phyloP scores from a whole-genome alignment of 2,113 vertebrate species.

The Rhinoptilus africanus region DNA sequence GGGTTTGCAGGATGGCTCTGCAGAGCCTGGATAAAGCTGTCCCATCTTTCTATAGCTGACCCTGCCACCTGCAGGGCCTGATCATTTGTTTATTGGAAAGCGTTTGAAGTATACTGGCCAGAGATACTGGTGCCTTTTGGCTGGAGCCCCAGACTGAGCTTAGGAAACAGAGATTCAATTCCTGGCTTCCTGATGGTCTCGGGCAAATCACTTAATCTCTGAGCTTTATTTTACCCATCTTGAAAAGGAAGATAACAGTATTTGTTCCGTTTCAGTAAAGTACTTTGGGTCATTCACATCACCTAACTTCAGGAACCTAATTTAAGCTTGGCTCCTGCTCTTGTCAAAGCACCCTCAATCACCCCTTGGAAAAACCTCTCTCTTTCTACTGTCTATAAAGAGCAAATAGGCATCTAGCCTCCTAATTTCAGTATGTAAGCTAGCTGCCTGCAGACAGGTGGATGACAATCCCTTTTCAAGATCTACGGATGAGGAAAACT shows the following conservation, averaged over 20 bases:
- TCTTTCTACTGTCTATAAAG: not conserved
- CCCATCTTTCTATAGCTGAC: not conserved
- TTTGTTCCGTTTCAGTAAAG: not conserved
- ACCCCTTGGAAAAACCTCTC: not conserved
- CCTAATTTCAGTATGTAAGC: slow-evolving; percentile 13
- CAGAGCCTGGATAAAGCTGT: not conserved
- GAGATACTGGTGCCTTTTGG: not conserved
- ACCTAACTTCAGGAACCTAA: not conserved
- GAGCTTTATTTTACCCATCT: slow-evolving; percentile 13
- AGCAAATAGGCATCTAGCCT: not conserved
- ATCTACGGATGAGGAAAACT: not conserved
- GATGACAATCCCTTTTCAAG: not conserved
- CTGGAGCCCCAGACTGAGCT: not conserved
- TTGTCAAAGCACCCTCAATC: not conserved
- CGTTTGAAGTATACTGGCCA: not conserved
- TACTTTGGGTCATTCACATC: not conserved
- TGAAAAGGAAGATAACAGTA: not conserved
- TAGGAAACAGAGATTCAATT: not conserved
- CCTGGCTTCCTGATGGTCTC: not conserved
- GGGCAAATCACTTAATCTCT: not conserved
- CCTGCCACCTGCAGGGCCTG: not conserved
- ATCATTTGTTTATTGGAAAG: slow-evolving; percentile 27
- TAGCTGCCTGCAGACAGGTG: not conserved
- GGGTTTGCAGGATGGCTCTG: not conserved
- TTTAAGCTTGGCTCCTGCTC: slow-evolving; percentile 15